A percentile compares a stretch with the other conserved stretches of the same genome.
Evolutionary conservation across 2,888 invertebrate genomes (phyloP).

Genomic region (Drosophila neonasuta): DNA sequence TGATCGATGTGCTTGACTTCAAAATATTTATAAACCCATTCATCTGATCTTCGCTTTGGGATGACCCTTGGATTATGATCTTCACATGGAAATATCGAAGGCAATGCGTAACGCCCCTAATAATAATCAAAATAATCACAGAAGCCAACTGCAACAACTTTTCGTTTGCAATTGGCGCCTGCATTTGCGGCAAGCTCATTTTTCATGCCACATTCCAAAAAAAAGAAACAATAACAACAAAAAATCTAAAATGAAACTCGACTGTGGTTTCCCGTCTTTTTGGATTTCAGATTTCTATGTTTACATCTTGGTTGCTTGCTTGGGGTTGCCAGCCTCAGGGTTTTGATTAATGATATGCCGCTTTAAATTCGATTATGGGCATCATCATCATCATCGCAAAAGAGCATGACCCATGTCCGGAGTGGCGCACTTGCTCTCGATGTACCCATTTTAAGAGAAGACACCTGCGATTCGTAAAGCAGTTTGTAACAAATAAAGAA

Average conservation of each 20-base stretch:
- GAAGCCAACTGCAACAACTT: conserved; percentile 49
- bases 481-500: neutral
- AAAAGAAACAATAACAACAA: neutral
- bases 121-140: conserved; percentile 53
- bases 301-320: conserved; percentile 46
- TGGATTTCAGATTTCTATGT: conserved; percentile 39
- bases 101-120: conserved; percentile 42
- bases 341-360: conserved; percentile 63
- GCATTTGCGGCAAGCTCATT: conserved; percentile 60
- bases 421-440: conserved; percentile 25
- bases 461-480: conserved; percentile 12
- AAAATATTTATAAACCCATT: conserved; percentile 79
- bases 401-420: conserved; percentile 25
- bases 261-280: conserved; percentile 20
- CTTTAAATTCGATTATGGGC: conserved; percentile 69
- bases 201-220: conserved; percentile 51
- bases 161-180: conserved; percentile 73
- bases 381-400: conserved; percentile 45
- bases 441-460: conserved; percentile 27
- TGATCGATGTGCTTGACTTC: conserved; percentile 68
- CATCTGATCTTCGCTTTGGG: conserved; percentile 53
- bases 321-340: conserved; percentile 18
- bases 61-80: conserved; percentile 33
- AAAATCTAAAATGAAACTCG: conserved; percentile 6
- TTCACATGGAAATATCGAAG: conserved; percentile 10